Conservation (phyloP, 2,797 vertebrate species). For the Pempheris klunzingeri region DNA sequence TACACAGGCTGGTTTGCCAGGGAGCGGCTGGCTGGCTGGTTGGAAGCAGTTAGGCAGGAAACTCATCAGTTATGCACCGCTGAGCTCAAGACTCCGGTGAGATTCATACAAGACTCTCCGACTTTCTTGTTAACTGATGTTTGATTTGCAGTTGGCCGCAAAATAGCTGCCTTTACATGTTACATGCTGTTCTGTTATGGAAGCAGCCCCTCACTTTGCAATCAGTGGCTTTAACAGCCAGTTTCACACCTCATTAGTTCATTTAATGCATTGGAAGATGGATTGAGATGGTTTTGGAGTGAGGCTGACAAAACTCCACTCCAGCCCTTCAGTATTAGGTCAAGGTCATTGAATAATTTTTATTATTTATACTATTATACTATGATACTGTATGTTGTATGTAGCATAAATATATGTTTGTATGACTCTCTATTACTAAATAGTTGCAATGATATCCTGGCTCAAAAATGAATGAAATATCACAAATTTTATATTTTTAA, state of each 20-base stretch:
- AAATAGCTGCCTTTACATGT: conserved; percentile 61
- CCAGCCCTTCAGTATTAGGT: conserved; percentile 16
- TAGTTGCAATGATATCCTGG: neutral
- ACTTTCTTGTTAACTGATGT: conserved; percentile 73
- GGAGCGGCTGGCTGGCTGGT: conserved; percentile 74
- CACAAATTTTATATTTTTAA: neutral
- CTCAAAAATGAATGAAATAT: neutral
- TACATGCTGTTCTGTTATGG: conserved; percentile 58
- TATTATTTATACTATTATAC: too few relatives aligned
- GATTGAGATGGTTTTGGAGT: conserved; percentile 56
- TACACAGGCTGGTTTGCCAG: conserved; percentile 71
- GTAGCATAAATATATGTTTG: too few relatives aligned
- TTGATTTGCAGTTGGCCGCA: conserved; percentile 74
- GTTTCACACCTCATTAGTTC: conserved; percentile 75
- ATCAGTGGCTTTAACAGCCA: conserved; percentile 71
- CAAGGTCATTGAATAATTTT: conserved; percentile 36
- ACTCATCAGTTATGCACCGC: conserved; percentile 74
- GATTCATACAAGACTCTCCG: conserved; percentile 55
- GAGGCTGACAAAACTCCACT: neutral
- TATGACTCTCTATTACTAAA: too few relatives aligned
- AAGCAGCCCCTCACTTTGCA: conserved; percentile 50
- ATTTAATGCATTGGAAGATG: conserved; percentile 68
- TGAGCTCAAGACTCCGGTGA: conserved; percentile 66
- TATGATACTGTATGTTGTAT: too few relatives aligned
- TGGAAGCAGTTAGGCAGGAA: conserved; percentile 74